A percentile compares a stretch with the other conserved stretches of the same genome.
Conservation (phyloP, 2,797 vertebrate species). For the Heliangelus exortis region DNA sequence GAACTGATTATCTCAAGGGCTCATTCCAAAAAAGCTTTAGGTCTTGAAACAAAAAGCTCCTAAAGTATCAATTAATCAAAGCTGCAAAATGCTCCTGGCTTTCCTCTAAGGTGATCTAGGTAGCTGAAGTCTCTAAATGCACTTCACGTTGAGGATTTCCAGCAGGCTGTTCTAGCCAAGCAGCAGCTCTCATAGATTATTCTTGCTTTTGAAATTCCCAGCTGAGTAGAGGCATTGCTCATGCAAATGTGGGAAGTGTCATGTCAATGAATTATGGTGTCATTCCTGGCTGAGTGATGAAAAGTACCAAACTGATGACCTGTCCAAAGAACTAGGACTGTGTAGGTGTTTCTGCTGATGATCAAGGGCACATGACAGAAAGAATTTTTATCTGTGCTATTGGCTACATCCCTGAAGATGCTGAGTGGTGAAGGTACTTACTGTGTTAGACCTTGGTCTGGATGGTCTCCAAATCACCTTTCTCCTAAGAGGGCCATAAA, state of each 20-base stretch:
- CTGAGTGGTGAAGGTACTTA: neutral
- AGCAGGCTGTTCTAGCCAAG: neutral
- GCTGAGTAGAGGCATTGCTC: neutral
- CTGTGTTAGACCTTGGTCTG: neutral
- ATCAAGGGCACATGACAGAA: neutral
- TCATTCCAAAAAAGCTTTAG: neutral
- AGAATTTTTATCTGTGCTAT: neutral
- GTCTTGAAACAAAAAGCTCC: neutral
- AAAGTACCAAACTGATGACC: neutral
- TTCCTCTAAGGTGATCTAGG: neutral
- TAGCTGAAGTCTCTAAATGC: neutral
- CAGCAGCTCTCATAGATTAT: neutral
- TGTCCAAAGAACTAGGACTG: neutral
- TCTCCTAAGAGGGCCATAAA: neutral
- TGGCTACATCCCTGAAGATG: neutral
- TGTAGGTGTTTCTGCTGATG: neutral
- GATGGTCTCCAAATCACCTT: neutral
- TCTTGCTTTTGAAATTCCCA: neutral
- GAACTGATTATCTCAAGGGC: neutral
- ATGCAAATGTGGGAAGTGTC: neutral
- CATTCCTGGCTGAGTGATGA: neutral
- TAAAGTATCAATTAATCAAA: neutral
- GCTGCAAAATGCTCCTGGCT: neutral
- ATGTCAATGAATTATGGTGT: neutral
- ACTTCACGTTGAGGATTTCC: neutral